phyloP scores from a whole-genome alignment of 2,113 vertebrate species.

The Tragelaphus imberbis region DNA sequence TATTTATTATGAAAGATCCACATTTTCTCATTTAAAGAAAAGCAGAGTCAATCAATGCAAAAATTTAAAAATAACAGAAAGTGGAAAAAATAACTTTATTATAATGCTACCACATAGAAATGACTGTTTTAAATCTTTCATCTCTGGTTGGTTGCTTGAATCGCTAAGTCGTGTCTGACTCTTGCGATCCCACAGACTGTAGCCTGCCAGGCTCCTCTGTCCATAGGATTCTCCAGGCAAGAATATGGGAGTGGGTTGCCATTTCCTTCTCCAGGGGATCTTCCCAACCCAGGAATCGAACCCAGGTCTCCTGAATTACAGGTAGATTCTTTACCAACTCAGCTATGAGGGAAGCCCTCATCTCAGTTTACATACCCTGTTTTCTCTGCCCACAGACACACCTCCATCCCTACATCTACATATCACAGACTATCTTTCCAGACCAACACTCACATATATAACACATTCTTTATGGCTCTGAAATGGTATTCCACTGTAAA shows the following conservation, averaged over 20 bases:
- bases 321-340: neutral
- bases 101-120: neutral
- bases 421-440: neutral
- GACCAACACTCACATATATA: neutral
- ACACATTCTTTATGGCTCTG: neutral
- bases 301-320: neutral
- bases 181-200: neutral
- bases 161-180: neutral
- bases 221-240: neutral
- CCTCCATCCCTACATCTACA: neutral
- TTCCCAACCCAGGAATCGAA: neutral
- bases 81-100: neutral
- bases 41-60: neutral
- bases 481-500: neutral
- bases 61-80: neutral
- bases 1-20: neutral
- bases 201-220: neutral
- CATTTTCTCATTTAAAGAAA: neutral
- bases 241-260: neutral
- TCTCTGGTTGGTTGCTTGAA: neutral
- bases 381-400: neutral
- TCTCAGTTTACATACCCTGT: neutral
- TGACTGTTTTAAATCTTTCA: neutral
- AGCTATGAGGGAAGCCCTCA: neutral
- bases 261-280: neutral